Evolutionary conservation across 64 coral and sea anemone genomes (phyloP), one percentile per base, ranked within the genome.

Genomic region (Actinia tenebrosa): DNA sequence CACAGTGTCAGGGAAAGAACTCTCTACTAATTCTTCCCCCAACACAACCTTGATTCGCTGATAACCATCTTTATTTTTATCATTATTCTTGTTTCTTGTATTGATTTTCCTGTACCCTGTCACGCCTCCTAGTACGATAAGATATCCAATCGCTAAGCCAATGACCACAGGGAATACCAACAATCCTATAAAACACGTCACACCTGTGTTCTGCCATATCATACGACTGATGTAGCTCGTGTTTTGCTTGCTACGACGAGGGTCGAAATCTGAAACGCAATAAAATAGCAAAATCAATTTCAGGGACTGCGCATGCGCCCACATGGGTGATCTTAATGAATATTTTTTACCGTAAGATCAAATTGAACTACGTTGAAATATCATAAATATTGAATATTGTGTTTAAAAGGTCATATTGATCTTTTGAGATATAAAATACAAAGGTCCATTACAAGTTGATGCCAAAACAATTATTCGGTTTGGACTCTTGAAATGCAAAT

Each of bases 141-240:
- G 44, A 61, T 98, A 98, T 4, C 96, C 96, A 0, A 98, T 58
- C 0, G 96, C 93, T 4, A 98, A 0, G 9, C 96, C 96, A 30
- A 98, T 18, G 1, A 98, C 66, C 7, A 98, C 82, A 60, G 96
- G 96, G 27, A 98, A 93, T 6, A 94, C 87, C 16, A 98, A 59
- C 30, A 98, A 64, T 0, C 90, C 93, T 26, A 92, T 63, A 2
- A 98, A 66, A 77, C 96, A 98, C 16, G 93, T 77, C 0, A 98
- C 20, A 4, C 96, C 96, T 6, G 93, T 94, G 84, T 98, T 94
- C 53, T 95, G 94, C 88, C 90, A 98, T 66, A 92, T 60, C 63
- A 98, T 82, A 17, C 91, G 91, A 46, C 93, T 93, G 22, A 96
- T 17, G 80, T 78, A 93, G 58, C 89, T 96, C 8, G 91, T 78